Evolutionary conservation across 2,797 vertebrate genomes (phyloP), one percentile per base, ranked within the genome.

Genomic region (Melanotaenia trifasciata): DNA sequence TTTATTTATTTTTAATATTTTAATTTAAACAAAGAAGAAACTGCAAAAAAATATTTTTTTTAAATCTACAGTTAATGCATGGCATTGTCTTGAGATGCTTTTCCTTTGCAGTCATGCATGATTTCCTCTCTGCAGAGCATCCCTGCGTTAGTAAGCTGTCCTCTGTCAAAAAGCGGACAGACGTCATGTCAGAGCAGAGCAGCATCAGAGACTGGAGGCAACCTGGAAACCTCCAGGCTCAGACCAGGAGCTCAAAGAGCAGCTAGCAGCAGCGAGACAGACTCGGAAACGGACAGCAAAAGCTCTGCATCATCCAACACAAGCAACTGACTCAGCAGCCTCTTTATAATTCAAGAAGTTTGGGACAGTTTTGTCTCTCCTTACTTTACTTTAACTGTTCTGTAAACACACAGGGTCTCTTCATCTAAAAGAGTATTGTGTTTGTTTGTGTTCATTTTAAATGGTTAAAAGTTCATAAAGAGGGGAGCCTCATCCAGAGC

Each of bases 241-340:
- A 82, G 64, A 74, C 35, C 72, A 18, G 84, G 58, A 76, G 68
- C 53, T 68, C 72, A 58, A 12, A 70, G 62, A 58, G 70, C 53
- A 13, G n/a, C 74, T 14, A 87, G 88, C 9, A 70, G 87, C 62
- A 66, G 90, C 9, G 92, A 94, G 54, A 93, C 86, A 0, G 93
- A 94, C 74, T 92, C 90, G 0, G 94, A 95, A 78, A 91, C 89
- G 0, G 93, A 94, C 86, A 90, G 93, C 84, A 94, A 90, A 78
- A 93, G 91, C 80, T 92, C 88, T 1, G 84, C 69, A 0, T 93
- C 92, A 0, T 93, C 91, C 64, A 76, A 60, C 69, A 85, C 32
- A 40, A 91, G 90, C 78, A 87, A 85, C 84, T 93, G 76, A 92
- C 0, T 8, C 30, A 6, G 36, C 13, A 18, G 45, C 10, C 0